Evolutionary conservation across 2,113 vertebrate species (phyloP).

Genomic region (Amia ocellicauda): DNA sequence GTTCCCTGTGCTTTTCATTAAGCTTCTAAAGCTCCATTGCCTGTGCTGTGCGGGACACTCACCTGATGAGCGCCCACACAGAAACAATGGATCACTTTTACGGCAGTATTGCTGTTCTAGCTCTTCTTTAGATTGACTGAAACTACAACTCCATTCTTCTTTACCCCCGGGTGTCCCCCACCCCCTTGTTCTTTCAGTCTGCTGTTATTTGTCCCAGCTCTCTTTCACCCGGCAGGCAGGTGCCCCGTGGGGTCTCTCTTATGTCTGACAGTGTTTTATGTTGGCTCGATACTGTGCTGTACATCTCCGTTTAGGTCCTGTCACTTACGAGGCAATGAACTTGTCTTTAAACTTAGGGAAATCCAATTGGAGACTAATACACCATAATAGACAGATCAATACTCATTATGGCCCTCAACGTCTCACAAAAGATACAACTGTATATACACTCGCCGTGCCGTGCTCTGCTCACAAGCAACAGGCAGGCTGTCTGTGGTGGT

Average conservation of each 20-base stretch:
- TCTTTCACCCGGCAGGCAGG: neutral
- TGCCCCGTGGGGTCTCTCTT: neutral
- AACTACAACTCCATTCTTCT: too few species aligned
- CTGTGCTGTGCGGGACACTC: too few species aligned
- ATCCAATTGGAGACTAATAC: constrained; percentile 52
- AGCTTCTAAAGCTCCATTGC: too few species aligned
- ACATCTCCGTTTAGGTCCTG: constrained; percentile 45
- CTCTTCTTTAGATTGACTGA: too few species aligned
- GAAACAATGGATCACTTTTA: too few species aligned
- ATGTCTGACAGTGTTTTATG: constrained; percentile 5
- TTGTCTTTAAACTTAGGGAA: constrained; percentile 55
- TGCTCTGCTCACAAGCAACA: neutral
- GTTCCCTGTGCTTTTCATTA: too few species aligned
- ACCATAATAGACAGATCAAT: constrained; percentile 59
- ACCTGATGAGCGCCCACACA: too few species aligned
- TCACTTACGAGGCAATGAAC: constrained; percentile 51
- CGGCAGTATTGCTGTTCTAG: too few species aligned
- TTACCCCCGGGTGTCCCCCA: too few species aligned
- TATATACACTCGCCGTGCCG: constrained; percentile 17
- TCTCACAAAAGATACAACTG: constrained; percentile 46
- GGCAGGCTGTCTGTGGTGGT: too few species aligned
- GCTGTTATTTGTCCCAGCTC: too few species aligned
- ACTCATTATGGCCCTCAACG: constrained; percentile 49
- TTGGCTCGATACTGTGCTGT: constrained; percentile 32
- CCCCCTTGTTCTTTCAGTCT: too few species aligned